phyloP scores from a whole-genome alignment of 2,797 vertebrate genomes.

The Sebastes cheni region DNA sequence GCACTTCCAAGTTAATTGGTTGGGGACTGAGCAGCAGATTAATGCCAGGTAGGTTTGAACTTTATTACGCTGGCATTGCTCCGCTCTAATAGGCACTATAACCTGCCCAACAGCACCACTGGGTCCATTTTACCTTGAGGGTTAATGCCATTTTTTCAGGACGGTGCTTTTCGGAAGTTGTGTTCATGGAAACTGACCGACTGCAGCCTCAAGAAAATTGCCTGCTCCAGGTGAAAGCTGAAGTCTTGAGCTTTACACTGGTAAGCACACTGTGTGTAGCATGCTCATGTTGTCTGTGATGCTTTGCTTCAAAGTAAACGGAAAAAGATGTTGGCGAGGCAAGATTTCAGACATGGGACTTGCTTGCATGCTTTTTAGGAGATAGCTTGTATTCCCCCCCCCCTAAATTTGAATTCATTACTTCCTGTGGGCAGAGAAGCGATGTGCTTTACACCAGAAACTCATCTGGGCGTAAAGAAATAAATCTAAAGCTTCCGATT shows the following conservation, averaged over 20 bases:
- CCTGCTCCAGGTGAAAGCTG: neutral
- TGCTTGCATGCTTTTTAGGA: neutral
- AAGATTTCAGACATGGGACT: neutral
- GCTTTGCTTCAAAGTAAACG: neutral
- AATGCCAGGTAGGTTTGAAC: slow-evolving; percentile 26
- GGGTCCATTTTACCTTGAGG: slow-evolving; percentile 13
- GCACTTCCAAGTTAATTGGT: slow-evolving; percentile 42
- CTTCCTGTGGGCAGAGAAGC: neutral
- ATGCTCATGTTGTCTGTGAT: neutral
- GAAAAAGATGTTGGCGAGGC: neutral
- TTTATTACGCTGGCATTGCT: neutral
- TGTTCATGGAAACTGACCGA: neutral
- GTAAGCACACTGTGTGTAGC: neutral
- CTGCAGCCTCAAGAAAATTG: neutral
- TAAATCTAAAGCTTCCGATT: neutral
- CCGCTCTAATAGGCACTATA: slow-evolving; percentile 21
- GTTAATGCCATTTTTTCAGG: neutral
- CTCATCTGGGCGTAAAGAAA: neutral
- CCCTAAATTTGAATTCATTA: neutral
- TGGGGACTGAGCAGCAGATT: slow-evolving; percentile 20
- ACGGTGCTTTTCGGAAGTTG: neutral
- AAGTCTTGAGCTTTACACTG: neutral
- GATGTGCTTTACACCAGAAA: neutral
- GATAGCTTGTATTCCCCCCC: neutral
- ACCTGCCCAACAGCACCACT: slow-evolving; percentile 14